Conservation (phyloP, 2,888 invertebrate genomes). For the Eumacrocentrus americanus region DNA sequence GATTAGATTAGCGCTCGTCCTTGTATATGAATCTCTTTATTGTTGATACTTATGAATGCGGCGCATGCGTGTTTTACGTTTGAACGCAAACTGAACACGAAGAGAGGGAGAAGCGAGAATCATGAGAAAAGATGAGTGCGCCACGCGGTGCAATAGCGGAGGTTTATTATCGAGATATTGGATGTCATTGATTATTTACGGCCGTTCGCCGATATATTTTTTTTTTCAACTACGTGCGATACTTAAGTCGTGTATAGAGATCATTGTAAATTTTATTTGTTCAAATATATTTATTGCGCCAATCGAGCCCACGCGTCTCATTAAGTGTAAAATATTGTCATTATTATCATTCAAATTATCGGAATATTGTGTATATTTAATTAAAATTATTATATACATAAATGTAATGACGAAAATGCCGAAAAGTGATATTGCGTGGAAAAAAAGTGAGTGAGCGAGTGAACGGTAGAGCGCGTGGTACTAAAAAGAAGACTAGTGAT, state of each 20-base stretch:
- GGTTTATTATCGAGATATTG: constrained; percentile 33
- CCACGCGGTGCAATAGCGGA: constrained; percentile 36
- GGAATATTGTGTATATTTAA: constrained; percentile 58
- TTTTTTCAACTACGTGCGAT: not conserved
- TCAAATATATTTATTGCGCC: constrained; percentile 58
- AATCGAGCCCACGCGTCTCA: constrained; percentile 53
- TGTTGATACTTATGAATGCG: constrained; percentile 50
- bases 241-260: constrained; percentile 38
- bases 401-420: constrained; percentile 22
- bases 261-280: constrained; percentile 60
- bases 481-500: constrained; percentile 24
- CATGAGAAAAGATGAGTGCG: constrained; percentile 27
- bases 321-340: constrained; percentile 61
- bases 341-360: constrained; percentile 58
- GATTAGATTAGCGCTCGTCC: constrained; percentile 51
- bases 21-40: constrained; percentile 60
- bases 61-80: not conserved
- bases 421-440: constrained; percentile 40
- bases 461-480: constrained; percentile 32
- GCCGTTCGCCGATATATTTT: not conserved
- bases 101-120: constrained; percentile 24
- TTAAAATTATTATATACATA: constrained; percentile 33
- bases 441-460: constrained; percentile 31
- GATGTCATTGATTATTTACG: constrained; percentile 20
- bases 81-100: constrained; percentile 24